Evolutionary conservation across 1,140 invertebrate genomes (phyloP), one percentile per base, ranked within the genome.

Genomic region (Formica exsecta): DNA sequence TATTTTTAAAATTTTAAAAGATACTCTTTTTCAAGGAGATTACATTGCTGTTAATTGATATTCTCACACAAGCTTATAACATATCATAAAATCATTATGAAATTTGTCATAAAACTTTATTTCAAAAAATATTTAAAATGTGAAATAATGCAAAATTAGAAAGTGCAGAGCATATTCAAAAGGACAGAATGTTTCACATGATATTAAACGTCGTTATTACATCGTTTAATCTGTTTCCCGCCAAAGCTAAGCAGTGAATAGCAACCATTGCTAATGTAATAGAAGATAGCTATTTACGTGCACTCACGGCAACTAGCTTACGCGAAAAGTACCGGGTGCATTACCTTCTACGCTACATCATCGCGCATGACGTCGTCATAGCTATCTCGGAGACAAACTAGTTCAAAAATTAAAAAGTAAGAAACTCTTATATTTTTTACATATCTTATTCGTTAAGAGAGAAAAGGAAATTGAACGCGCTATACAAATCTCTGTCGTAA

Each of bases 251-350:
- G 36, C 36, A 19, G 25, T 25, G 61, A 81, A 81, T 25, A 44
- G 38, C 66, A 44, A 61, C 19, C 70, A 44, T 74, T 70, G 41
- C 79, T 59, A 29, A 74, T 61, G 54, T 48, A 61, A 74, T 59
- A 83, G 68, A 83, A 74, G 22, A 83, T 73, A 73, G n/a, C 54
- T 83, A 73, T 73, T 83, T 73, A 74, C 57, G 54, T 54, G 25
- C 48, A 51, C 38, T 83, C 8, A 19, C 36, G 38, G 36, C 68
- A 71, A 36, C 44, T 71, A 32, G 48, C 68, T 83, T 74, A 61
- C 25, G n/a, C 29, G 54, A 48, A 68, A 44, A 70, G 77, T 38
- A 19, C 62, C 32, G n/a, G n/a, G 8, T 77, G 25, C 29, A 80
- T 70, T 68, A 68, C 29, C 32, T 51, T 51, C 54, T 57, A 66